Evolutionary conservation across 2,797 vertebrate genomes (phyloP).

Genomic region (Toxotes lorentzi): DNA sequence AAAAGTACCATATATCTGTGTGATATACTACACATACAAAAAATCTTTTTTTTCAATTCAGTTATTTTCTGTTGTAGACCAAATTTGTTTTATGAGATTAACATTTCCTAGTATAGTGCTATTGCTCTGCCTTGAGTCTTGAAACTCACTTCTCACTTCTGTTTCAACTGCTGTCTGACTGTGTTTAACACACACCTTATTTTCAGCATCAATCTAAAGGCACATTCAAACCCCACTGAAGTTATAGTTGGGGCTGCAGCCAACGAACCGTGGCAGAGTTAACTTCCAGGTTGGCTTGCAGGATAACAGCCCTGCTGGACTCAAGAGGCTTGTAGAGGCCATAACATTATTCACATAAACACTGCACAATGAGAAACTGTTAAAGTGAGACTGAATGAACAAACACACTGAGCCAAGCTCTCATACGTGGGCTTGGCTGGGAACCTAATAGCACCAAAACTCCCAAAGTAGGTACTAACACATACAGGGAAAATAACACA

Average conservation of each 20-base stretch:
- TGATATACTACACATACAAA: too few species aligned
- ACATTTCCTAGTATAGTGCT: background rate
- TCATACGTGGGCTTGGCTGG: slow-evolving; percentile 18
- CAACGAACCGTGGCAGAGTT: slow-evolving; percentile 62
- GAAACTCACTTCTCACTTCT: slow-evolving; percentile 18
- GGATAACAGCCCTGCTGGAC: slow-evolving; percentile 51
- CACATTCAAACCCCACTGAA: slow-evolving; percentile 46
- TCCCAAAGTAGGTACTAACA: slow-evolving; percentile 5
- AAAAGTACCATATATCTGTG: too few species aligned
- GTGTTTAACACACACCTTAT: slow-evolving; percentile 54
- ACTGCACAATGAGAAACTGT: slow-evolving; percentile 43
- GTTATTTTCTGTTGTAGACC: background rate
- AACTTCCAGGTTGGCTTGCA: slow-evolving; percentile 69
- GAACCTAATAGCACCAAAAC: slow-evolving; percentile 4
- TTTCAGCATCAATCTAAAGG: slow-evolving; percentile 52
- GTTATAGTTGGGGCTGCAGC: slow-evolving; percentile 40
- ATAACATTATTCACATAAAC: slow-evolving; percentile 59
- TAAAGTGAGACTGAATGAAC: slow-evolving; percentile 39
- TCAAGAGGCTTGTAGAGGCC: slow-evolving; percentile 42
- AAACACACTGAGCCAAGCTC: slow-evolving; percentile 26
- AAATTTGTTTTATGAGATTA: background rate
- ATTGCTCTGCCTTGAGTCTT: background rate
- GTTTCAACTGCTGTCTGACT: slow-evolving; percentile 8
- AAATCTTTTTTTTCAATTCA: background rate
- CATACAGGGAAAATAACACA: slow-evolving; percentile 22